A percentile compares a stretch with the other conserved stretches of the same genome.
These are phyloP conservation scores for Apodemia hepburni DNA, from an alignment of 2,888 invertebrate species.

Conservation along the genomic window DNA sequence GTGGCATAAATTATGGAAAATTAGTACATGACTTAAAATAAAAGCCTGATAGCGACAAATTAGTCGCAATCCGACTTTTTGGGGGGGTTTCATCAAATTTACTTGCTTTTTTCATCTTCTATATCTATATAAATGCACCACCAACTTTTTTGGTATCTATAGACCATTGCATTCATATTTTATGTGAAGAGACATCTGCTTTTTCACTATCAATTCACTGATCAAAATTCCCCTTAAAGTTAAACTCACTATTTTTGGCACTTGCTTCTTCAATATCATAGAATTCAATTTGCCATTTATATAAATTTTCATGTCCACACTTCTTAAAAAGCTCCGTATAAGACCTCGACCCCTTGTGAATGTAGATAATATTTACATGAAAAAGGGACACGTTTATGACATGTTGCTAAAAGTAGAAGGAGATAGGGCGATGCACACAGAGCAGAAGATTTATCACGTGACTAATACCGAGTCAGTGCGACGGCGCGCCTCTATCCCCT, in stretches of 20 bases:
- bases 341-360: conserved; percentile 54
- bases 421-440: conserved; percentile 56
- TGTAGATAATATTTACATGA: conserved; percentile 58
- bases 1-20: too few relatives aligned
- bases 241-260: neutral
- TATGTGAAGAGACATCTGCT: too few relatives aligned
- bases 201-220: neutral
- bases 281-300: conserved; percentile 38
- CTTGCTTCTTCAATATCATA: conserved; percentile 1
- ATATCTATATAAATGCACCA: too few relatives aligned
- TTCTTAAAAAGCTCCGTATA: conserved; percentile 55
- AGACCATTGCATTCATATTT: too few relatives aligned
- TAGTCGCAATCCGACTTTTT: too few relatives aligned
- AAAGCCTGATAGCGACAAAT: too few relatives aligned
- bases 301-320: conserved; percentile 49
- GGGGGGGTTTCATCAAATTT: too few relatives aligned
- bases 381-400: conserved; percentile 56
- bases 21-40: too few relatives aligned
- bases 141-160: too few relatives aligned
- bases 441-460: conserved; percentile 76
- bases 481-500: conserved; percentile 64
- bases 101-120: too few relatives aligned
- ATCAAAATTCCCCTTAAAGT: neutral
- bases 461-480: conserved; percentile 73
- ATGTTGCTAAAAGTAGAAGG: conserved; percentile 49